These are phyloP conservation scores for Halyomorpha halys DNA, from an alignment of 1,140 invertebrate species.

Conservation along the genomic window DNA sequence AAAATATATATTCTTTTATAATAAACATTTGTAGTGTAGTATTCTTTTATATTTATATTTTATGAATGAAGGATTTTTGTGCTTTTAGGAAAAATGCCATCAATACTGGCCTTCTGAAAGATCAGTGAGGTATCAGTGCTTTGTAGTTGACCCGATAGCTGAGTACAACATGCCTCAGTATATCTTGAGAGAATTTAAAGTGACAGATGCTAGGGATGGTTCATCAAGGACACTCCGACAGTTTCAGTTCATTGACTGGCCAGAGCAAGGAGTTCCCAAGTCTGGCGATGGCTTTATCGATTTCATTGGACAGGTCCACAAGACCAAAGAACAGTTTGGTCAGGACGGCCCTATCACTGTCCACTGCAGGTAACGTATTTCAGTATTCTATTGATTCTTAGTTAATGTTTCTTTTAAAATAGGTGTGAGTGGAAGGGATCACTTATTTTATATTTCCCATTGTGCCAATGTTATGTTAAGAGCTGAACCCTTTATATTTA, in stretches of 20 bases:
- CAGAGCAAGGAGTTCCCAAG: constrained; percentile 94
- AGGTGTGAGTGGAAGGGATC: too few relatives aligned
- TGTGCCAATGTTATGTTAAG: too few relatives aligned
- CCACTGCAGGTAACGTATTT: constrained; percentile 71
- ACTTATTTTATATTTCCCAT: too few relatives aligned
- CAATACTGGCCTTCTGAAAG: constrained; percentile 98
- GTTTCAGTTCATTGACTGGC: constrained; percentile 99
- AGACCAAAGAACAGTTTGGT: constrained; percentile 99
- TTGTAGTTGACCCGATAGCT: constrained; percentile 96
- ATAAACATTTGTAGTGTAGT: too few relatives aligned
- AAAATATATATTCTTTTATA: too few relatives aligned
- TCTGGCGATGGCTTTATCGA: constrained; percentile 97
- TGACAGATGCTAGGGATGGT: constrained; percentile 81
- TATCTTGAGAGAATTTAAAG: constrained; percentile 94
- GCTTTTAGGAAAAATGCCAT: constrained; percentile 91
- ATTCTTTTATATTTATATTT: too few relatives aligned
- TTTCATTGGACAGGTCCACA: constrained; percentile 97
- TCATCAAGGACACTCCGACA: constrained; percentile 92
- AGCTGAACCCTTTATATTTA: too few relatives aligned
- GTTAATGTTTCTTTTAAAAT: too few relatives aligned
- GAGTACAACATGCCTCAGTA: constrained; percentile 99
- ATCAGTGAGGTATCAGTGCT: constrained; percentile 90
- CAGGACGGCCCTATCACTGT: constrained; percentile 98
- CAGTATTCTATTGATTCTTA: too few relatives aligned
- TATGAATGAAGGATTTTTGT: too few relatives aligned